Base-by-base conservation (phyloP, 2,888 invertebrate genomes). In the Arrhopalites spinosus region DNA sequence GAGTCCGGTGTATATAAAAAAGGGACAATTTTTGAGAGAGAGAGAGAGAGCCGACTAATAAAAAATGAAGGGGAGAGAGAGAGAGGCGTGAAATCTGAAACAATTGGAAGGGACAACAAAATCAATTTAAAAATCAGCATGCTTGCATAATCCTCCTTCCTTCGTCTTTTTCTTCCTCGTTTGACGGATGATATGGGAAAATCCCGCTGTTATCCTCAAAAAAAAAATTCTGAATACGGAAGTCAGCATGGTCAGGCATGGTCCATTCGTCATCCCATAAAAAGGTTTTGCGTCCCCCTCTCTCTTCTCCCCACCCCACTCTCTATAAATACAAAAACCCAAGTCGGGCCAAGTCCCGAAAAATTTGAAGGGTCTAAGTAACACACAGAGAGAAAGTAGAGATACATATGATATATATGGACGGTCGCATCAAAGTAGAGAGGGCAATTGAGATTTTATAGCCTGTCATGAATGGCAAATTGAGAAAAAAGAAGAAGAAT, bases 221-320 rank as follows among this genome's bases (percentile, higher is more conserved):
- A 3, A n/a, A n/a, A n/a, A n/a, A n/a, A n/a, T n/a, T n/a, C n/a
- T n/a, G n/a, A 11, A 7, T 36, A 15, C 59, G 59, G 59, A 59
- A 59, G 59, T 59, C 27, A 59, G 59, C 59, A 59, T 59, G 59
- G 59, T 59, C 59, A 59, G 25, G 36, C 36, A 59, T 59, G 23
- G 20, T 59, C 59, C 59, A 59, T 59, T 59, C 25, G 59, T 59
- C 59, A 59, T 59, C 59, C 25, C 27, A 50, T 50, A 50, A 53
- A 53, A 53, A 53, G 11, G 20, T 5, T 53, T 20, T 53, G 13
- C 20, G n/a, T 53, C 1, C 20, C 20, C n/a, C 23, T n/a, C n/a
- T 8, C 53, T 53, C n/a, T 53, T 53, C 50, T 53, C 53, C n/a
- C 11, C 53, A 53, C 1, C n/a, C 3, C 20, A 56, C 7, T 20